Base-by-base conservation (phyloP, 2,113 vertebrate genomes). In the Gorilla gorilla region DNA sequence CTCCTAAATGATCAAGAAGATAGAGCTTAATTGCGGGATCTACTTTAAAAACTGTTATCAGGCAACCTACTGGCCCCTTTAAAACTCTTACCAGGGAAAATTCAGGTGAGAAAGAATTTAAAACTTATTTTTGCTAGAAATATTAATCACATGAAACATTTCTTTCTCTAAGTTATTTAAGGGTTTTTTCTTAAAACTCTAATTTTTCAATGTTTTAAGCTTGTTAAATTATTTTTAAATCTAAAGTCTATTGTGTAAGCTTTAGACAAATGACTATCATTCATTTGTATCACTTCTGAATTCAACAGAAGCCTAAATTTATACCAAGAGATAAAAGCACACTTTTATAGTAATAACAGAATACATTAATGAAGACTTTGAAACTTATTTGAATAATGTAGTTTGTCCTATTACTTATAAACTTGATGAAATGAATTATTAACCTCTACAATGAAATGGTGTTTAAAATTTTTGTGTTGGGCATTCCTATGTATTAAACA, bases 41-140 rank as follows among this genome's bases (percentile, higher is more conserved):
- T 92, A 45, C n/a, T 81, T 75, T 66, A 18, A 91, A 81, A 72
- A 40, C 12, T 48, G 68, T 35, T 27, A 64, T 38, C 40, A 84
- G 79, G 8, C 35, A 94, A 95, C 12, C 32, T 64, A 50, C 0
- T n/a, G n/a, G 7, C 59, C 10, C 78, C 73, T 89, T n/a, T 90
- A 79, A 95, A 96, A 66, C 10, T 43, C 32, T 70, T 84, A 43
- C 30, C n/a, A 61, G 17, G 17, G 18, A 96, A 48, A 95, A 87
- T 32, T 7, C 35, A 96, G 95, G 92, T 97, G 27, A 97, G 94
- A 87, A 93, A 52, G 0, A 61, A 84, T 57, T 81, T 96, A 75
- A 32, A n/a, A 50, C 22, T 23, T 80, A 7, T 59, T 78, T 75
- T 84, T 82, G 3, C 23, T 61, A 45, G 50, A 85, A 92, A 84